These are phyloP conservation scores for Allygus modestus DNA, from an alignment of 2,888 invertebrate genomes.

Conservation along the genomic window DNA sequence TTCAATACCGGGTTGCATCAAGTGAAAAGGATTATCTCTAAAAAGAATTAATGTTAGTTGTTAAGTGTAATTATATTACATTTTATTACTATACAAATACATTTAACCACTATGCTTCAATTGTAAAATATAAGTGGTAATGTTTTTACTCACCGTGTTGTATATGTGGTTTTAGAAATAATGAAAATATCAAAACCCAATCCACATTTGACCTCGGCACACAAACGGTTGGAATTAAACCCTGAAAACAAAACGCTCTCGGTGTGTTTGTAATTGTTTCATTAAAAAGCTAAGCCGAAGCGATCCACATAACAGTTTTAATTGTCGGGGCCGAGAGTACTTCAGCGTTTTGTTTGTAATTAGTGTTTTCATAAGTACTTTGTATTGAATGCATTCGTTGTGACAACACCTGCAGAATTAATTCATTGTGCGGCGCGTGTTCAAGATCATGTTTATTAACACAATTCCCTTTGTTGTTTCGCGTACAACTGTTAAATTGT, in stretches of 20 bases:
- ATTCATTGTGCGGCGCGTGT: background rate
- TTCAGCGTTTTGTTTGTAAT: slow-evolving; percentile 34
- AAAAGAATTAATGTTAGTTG: too few species aligned
- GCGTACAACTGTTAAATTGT: too few species aligned
- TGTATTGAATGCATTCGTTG: slow-evolving; percentile 17
- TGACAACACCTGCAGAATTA: background rate
- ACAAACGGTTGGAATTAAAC: slow-evolving; percentile 40
- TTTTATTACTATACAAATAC: too few species aligned
- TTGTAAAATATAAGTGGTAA: too few species aligned
- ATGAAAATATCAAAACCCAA: background rate
- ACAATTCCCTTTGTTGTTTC: too few species aligned
- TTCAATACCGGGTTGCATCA: too few species aligned
- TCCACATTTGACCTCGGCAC: background rate
- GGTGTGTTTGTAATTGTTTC: slow-evolving; percentile 42
- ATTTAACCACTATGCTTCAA: too few species aligned
- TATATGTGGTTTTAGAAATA: background rate
- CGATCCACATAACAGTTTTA: slow-evolving; percentile 17
- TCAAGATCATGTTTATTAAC: too few species aligned
- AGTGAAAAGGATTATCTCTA: too few species aligned
- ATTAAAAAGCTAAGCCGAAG: slow-evolving; percentile 31
- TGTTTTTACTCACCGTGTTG: too few species aligned
- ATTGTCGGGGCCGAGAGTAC: slow-evolving; percentile 10
- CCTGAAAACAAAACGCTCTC: slow-evolving; percentile 12
- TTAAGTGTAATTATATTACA: too few species aligned
- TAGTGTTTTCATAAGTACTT: slow-evolving; percentile 26